Conservation (phyloP, 2,113 vertebrate species). For the Anseranas semipalmata region DNA sequence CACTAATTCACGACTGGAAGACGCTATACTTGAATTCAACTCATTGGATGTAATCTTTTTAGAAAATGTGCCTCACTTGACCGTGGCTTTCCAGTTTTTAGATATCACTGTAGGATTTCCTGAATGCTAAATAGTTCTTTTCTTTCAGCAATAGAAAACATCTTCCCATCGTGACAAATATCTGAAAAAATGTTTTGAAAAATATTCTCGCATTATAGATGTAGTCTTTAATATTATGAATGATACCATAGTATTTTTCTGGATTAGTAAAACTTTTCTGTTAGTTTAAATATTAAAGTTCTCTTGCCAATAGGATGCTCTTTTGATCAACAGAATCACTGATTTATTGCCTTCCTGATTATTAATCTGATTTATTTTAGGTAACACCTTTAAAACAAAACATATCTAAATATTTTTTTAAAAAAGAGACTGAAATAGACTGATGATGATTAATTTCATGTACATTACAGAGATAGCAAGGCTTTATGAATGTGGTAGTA, state of each 20-base stretch:
- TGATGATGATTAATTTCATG: not conserved
- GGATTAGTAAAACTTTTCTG: not conserved
- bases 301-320: not conserved
- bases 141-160: not conserved
- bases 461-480: not conserved
- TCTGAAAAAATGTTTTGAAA: not conserved
- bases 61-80: not conserved
- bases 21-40: not conserved
- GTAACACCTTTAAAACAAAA: not conserved
- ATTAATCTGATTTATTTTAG: not conserved
- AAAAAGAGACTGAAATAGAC: not conserved
- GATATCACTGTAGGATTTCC: not conserved
- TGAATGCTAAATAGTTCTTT: not conserved
- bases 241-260: not conserved
- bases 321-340: not conserved
- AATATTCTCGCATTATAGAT: not conserved
- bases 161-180: not conserved
- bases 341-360: not conserved
- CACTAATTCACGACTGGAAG: not conserved
- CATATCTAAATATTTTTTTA: not conserved
- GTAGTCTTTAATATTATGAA: not conserved
- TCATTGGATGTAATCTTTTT: not conserved
- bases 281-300: not conserved
- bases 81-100: not conserved
- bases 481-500: not conserved